These are phyloP conservation scores for Fissipunctia ypsillon DNA, from an alignment of 2,888 invertebrate genomes.

Conservation along the genomic window DNA sequence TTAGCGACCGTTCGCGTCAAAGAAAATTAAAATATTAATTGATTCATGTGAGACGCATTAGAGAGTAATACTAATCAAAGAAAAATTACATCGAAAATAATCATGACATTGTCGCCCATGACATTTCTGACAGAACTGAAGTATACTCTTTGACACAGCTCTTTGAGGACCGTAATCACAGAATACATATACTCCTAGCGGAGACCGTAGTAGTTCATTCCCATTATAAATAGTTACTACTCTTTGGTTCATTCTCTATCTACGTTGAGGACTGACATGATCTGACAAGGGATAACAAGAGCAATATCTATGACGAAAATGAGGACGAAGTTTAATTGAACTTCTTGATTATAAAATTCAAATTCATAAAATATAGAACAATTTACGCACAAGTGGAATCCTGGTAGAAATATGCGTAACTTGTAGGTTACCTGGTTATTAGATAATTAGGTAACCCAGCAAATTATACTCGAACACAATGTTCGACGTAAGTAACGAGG, in stretches of 20 bases:
- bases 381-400: background rate
- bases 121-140: slow-evolving; percentile 15
- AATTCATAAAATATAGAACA: background rate
- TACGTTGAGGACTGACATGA: background rate
- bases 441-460: background rate
- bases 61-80: background rate
- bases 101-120: slow-evolving; percentile 1
- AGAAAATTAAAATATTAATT: background rate
- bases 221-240: no score
- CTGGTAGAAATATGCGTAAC: background rate
- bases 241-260: no score
- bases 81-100: background rate
- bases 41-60: slow-evolving; percentile 1
- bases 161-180: no score
- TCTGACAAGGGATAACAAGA: background rate
- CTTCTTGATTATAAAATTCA: background rate
- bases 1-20: slow-evolving; percentile 1
- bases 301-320: background rate
- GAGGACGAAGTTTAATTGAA: background rate
- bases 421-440: background rate
- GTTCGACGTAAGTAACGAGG: background rate
- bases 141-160: no score
- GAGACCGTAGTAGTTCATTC: no score
- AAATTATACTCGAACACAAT: background rate
- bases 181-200: no score